A percentile compares a stretch with the other conserved stretches of the same genome.
Evolutionary conservation across 2,797 vertebrate species (phyloP).

Genomic region (Myiotriccus ornatus): DNA sequence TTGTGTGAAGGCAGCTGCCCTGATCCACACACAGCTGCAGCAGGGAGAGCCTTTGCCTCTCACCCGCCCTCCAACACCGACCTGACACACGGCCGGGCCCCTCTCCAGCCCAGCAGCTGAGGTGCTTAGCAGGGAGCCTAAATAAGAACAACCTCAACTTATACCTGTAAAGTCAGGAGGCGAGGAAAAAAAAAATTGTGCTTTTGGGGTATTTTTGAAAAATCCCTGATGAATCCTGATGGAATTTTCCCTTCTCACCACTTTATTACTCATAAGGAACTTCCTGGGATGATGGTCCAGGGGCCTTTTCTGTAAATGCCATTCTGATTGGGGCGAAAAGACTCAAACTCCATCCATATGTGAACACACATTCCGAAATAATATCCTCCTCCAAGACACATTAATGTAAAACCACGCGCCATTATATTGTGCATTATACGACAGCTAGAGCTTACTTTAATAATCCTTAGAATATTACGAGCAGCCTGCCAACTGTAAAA

Average conservation of each 20-base stretch:
- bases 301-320: not conserved
- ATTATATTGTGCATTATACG: not conserved
- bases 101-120: not conserved
- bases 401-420: not conserved
- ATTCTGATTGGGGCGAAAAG: not conserved
- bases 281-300: not conserved
- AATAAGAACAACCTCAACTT: not conserved
- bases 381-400: slow-evolving; percentile 33
- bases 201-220: not conserved
- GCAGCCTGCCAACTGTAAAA: slow-evolving; percentile 43
- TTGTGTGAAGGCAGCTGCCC: not conserved
- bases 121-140: not conserved
- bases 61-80: not conserved
- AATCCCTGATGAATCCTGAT: not conserved
- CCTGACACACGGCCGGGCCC: rapidly evolving
- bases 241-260: not conserved
- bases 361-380: not conserved
- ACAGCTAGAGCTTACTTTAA: slow-evolving; percentile 35
- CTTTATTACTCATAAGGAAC: not conserved
- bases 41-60: not conserved
- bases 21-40: not conserved
- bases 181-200: not conserved
- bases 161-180: not conserved
- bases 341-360: not conserved
- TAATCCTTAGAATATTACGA: not conserved